These are phyloP conservation scores for Galeopterus variegatus DNA, from an alignment of 2,113 vertebrate species.

Conservation along the genomic window DNA sequence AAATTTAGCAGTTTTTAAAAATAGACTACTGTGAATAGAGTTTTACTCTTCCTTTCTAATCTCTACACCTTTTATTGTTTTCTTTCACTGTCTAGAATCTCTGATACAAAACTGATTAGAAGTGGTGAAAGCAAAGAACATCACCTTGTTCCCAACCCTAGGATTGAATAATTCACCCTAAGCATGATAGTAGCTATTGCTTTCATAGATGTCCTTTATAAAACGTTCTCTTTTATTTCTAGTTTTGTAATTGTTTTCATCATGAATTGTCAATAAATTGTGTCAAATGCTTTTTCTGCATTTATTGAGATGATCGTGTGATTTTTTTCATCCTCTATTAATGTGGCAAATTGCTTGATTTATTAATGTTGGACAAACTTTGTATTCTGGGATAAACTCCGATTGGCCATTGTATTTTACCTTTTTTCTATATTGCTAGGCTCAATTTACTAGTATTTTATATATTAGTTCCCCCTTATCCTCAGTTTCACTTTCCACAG, in stretches of 20 bases:
- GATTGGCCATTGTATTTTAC: background rate
- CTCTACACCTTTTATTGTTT: background rate
- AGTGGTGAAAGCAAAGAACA: background rate
- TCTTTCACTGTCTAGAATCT: background rate
- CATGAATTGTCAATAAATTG: slow-evolving; percentile 18
- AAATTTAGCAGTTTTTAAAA: background rate
- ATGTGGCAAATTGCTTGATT: background rate
- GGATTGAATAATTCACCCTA: background rate
- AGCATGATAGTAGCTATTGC: background rate
- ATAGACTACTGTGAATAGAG: background rate
- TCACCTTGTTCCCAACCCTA: background rate
- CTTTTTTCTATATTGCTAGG: background rate
- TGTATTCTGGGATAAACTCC: background rate
- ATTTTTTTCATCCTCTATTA: background rate
- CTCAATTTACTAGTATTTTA: background rate
- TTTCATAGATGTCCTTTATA: background rate
- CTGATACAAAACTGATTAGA: background rate
- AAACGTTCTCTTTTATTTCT: slow-evolving; percentile 29
- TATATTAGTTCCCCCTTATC: too few relatives aligned
- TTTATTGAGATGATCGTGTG: background rate
- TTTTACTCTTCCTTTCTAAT: background rate
- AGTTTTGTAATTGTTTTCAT: slow-evolving; percentile 1
- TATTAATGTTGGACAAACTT: slow-evolving; percentile 21
- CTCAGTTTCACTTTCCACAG: too few relatives aligned
- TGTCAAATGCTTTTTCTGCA: background rate